phyloP scores from a whole-genome alignment of 2,113 vertebrate species.

The Gymnogyps californianus region DNA sequence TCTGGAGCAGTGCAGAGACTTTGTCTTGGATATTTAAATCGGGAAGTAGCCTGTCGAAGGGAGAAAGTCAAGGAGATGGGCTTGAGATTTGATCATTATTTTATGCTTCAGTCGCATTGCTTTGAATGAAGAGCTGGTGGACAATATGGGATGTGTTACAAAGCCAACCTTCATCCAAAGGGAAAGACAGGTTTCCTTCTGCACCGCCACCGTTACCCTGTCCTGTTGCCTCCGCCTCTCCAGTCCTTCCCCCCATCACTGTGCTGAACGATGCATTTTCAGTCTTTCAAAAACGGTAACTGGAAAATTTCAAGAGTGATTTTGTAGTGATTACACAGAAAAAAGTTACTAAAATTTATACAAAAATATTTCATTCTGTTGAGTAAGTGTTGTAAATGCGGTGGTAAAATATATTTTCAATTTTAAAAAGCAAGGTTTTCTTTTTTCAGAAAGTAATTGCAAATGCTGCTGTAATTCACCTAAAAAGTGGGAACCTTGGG shows the following conservation, averaged over 20 bases:
- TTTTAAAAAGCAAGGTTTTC: background rate
- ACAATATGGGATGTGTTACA: background rate
- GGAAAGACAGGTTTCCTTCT: background rate
- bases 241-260: background rate
- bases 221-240: background rate
- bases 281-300: background rate
- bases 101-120: fast-evolving
- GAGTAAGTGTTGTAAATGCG: background rate
- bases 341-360: background rate
- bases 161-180: background rate
- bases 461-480: background rate
- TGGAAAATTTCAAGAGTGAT: background rate
- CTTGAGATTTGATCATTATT: background rate
- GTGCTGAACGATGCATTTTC: background rate
- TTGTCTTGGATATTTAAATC: background rate
- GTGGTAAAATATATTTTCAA: background rate
- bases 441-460: background rate
- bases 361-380: background rate
- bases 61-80: background rate
- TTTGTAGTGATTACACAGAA: background rate
- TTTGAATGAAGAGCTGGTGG: background rate
- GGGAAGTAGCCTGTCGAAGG: background rate
- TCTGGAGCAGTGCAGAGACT: background rate
- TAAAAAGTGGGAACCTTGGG: background rate
- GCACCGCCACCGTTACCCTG: fast-evolving